phyloP scores from a whole-genome alignment of 2,113 vertebrate genomes.

The Paradoxurus hermaphroditus region DNA sequence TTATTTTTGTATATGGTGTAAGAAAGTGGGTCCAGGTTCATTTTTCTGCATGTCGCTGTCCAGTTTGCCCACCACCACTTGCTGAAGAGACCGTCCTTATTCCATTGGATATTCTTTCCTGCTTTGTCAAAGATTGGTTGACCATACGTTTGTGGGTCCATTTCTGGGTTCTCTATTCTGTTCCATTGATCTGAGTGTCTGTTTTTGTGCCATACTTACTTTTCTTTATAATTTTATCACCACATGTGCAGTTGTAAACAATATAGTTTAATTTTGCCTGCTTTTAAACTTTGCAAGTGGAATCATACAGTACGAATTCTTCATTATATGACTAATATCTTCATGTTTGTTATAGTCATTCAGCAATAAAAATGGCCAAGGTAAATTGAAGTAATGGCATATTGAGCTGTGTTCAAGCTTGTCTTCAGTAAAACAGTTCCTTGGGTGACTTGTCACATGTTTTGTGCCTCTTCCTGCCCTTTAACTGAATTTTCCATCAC shows the following conservation, averaged over 20 bases:
- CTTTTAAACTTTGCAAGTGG: conserved; percentile 15
- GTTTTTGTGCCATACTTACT: not conserved
- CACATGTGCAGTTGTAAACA: not conserved
- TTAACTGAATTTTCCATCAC: not conserved
- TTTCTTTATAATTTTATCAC: conserved; percentile 18
- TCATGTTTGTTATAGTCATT: conserved; percentile 26
- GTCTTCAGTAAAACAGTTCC: not conserved
- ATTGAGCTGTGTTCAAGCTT: not conserved
- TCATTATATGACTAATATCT: not conserved
- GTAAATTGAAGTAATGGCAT: not conserved
- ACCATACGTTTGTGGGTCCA: too few relatives aligned
- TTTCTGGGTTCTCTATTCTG: too few relatives aligned
- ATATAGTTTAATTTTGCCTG: not conserved
- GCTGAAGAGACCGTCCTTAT: too few relatives aligned
- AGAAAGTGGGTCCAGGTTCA: too few relatives aligned
- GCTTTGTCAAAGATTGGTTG: too few relatives aligned
- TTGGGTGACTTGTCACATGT: not conserved
- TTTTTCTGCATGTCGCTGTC: too few relatives aligned
- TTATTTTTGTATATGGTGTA: too few relatives aligned
- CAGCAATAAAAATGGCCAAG: not conserved
- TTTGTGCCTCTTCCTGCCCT: not conserved
- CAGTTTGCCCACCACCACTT: too few relatives aligned
- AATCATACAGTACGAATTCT: not conserved
- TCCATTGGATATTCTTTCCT: too few relatives aligned
- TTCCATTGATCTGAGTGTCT: too few relatives aligned